Evolutionary conservation across 2,888 invertebrate genomes (phyloP).

Genomic region (Bombylius major): DNA sequence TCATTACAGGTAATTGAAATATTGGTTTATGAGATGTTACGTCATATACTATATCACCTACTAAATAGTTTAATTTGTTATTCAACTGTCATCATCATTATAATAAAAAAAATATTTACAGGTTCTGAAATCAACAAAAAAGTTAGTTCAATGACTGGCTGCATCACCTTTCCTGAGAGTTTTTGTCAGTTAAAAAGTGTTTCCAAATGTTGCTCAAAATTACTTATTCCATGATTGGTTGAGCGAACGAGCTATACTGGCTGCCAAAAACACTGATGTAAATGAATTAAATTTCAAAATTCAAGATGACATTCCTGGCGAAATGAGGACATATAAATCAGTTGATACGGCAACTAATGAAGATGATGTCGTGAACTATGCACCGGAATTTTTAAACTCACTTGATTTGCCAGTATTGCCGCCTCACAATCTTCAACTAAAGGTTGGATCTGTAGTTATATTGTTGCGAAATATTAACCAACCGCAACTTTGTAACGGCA

Average conservation of each 20-base stretch:
- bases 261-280: constrained; percentile 13
- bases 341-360: constrained; percentile 10
- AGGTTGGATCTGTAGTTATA: constrained; percentile 19
- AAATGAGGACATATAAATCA: constrained; percentile 10
- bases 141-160: constrained; percentile 3
- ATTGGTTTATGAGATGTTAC: too few species aligned
- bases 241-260: constrained; percentile 15
- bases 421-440: constrained; percentile 16
- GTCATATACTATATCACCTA: too few species aligned
- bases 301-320: constrained; percentile 9
- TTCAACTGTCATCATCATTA: too few species aligned
- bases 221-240: constrained; percentile 13
- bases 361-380: constrained; percentile 14
- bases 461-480: constrained; percentile 18
- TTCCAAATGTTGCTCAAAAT: constrained; percentile 16
- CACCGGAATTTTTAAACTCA: constrained; percentile 15
- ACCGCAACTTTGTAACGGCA: constrained; percentile 23
- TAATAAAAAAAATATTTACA: not conserved
- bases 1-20: constrained; percentile 11
- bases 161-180: constrained; percentile 7
- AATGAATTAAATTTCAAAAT: constrained; percentile 7
- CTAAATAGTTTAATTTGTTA: too few species aligned
- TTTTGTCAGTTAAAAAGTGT: constrained; percentile 18
- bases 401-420: constrained; percentile 14
- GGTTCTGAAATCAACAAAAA: not conserved